phyloP scores from a whole-genome alignment of 2,113 vertebrate species.

The Anoplopoma fimbria region DNA sequence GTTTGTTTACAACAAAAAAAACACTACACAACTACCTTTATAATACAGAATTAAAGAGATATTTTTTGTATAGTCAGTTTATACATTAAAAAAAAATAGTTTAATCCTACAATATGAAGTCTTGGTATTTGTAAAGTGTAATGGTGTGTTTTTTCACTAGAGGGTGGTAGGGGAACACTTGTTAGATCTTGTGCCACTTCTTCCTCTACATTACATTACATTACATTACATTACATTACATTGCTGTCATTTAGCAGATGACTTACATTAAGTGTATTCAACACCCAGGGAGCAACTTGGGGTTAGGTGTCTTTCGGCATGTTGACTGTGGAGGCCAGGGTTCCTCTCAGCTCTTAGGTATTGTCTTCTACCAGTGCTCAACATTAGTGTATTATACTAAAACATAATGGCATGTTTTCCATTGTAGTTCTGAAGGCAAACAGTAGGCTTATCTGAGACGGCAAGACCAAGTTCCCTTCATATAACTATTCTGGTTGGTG shows the following conservation, averaged over 20 bases:
- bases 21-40: not conserved
- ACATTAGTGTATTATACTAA: not conserved
- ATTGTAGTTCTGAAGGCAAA: not conserved
- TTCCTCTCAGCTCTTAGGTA: not conserved
- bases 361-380: not conserved
- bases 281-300: too few relatives aligned
- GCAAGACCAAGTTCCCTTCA: not conserved
- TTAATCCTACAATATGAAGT: not conserved
- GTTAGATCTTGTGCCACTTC: not conserved
- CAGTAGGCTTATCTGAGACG: not conserved
- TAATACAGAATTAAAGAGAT: not conserved
- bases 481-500: not conserved
- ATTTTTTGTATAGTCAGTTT: not conserved
- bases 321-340: too few relatives aligned
- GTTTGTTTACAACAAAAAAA: not conserved
- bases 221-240: too few relatives aligned
- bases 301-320: too few relatives aligned
- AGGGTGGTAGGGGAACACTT: constrained; percentile 5
- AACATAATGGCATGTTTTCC: not conserved
- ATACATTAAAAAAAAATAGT: not conserved
- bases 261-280: too few relatives aligned
- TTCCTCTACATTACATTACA: too few relatives aligned
- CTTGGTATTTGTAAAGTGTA: not conserved
- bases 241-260: too few relatives aligned
- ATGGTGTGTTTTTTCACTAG: not conserved